Evolutionary conservation across 1,140 invertebrate genomes (phyloP), one percentile per base, ranked within the genome.

Genomic region (Frieseomelitta varia): DNA sequence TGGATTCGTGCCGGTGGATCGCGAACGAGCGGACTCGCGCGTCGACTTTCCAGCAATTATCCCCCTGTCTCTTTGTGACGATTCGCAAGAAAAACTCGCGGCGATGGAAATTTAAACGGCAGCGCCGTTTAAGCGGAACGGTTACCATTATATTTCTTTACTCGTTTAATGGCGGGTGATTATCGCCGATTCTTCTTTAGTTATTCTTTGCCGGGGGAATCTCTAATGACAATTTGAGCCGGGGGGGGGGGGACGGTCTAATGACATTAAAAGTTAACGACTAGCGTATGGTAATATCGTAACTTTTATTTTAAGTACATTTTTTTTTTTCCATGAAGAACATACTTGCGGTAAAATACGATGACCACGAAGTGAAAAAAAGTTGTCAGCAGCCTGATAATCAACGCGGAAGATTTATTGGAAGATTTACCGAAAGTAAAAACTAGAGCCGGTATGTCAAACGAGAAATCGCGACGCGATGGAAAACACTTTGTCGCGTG

Each of bases 401-500:
- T n/a, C n/a, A 12, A 24, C 15, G 63, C 30, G 19, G 65, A 34
- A 34, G 30, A 8, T 47, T 47, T 10, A 47, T 6, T 30, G 30
- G 21, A 30, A 27, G 47, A 53, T 72, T 69, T 30, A 21, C 14
- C 47, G 14, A 12, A 27, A 21, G 17, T 15, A 21, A 30, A 53
- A 53, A 10, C 19, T 17, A 4, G 0, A 30, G 19, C 24, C 19
- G 24, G 2, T 21, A 30, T 61, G 55, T n/a, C 30, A 14, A 61
- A 55, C 21, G 21, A 77, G 17, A 21, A 47, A n/a, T 14, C 39
- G 55, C 39, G 12, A 24, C 39, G 39, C 58, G n/a, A 67, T 78
- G 51, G 67, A 67, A 30, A 78, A 47, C 71, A 55, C 17, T 79
- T 79, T 79, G 58, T 71, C 27, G 30, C 53, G 30, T 56, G 51